Conservation (phyloP, 2,113 vertebrate species). For the Nannobrachium achirus region DNA sequence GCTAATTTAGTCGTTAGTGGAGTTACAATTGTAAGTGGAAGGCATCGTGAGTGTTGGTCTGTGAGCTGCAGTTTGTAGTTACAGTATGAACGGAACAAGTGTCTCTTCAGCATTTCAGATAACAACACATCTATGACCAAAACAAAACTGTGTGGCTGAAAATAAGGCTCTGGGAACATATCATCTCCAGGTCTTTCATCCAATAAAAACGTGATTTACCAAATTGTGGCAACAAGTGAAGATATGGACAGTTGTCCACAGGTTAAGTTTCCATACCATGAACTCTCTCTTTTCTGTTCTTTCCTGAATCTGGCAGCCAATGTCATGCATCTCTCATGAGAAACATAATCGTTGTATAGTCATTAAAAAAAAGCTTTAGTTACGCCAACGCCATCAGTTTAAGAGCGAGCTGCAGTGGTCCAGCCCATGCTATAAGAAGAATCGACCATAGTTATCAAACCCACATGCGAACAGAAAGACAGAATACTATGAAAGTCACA, state of each 20-base stretch:
- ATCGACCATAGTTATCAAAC: conserved; percentile 27
- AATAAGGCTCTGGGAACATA: conserved; percentile 47
- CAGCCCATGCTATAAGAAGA: conserved; percentile 39
- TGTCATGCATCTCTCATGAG: conserved; percentile 50
- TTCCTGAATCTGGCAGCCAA: conserved; percentile 37
- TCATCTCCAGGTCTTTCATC: conserved; percentile 19
- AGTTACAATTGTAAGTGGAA: conserved; percentile 48
- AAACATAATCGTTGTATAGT: conserved; percentile 47
- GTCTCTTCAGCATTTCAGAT: conserved; percentile 52
- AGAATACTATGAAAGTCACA: conserved; percentile 41
- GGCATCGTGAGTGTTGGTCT: conserved; percentile 65
- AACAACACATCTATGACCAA: conserved; percentile 30
- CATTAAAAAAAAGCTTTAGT: conserved; percentile 34
- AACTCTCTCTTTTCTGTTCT: conserved; percentile 25
- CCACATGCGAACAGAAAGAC: conserved; percentile 37
- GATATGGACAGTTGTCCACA: conserved; percentile 28
- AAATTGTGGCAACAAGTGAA: conserved; percentile 39
- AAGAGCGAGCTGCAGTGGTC: conserved; percentile 52
- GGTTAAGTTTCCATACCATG: conserved; percentile 9
- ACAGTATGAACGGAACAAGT: conserved; percentile 55
- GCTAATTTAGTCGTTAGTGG: conserved; percentile 59
- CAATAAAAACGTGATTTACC: conserved; percentile 41
- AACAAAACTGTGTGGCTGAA: conserved; percentile 29
- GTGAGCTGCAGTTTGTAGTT: conserved; percentile 43
- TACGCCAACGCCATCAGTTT: conserved; percentile 33